A percentile compares a stretch with the other conserved stretches of the same genome.
Evolutionary conservation across 2,797 vertebrate genomes (phyloP).

Genomic region (Anisognathus igniventris): DNA sequence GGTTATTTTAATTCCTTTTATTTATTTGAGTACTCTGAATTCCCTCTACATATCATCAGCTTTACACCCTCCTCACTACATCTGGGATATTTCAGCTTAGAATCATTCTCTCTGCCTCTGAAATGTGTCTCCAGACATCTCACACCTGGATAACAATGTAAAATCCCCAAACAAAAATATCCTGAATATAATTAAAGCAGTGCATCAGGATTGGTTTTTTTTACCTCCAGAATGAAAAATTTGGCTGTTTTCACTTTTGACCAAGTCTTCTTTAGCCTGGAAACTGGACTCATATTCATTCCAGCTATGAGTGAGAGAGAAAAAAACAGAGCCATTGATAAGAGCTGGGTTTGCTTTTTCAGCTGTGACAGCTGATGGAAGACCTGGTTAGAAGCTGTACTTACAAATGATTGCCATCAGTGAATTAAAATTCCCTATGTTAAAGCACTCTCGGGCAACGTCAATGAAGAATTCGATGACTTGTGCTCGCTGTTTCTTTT

Average conservation of each 20-base stretch:
- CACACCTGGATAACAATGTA: background rate
- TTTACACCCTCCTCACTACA: background rate
- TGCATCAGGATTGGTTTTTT: background rate
- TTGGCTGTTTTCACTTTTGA: constrained; percentile 95
- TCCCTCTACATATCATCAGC: background rate
- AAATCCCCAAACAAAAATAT: background rate
- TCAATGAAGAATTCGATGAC: constrained; percentile 96
- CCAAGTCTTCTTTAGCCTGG: constrained; percentile 95
- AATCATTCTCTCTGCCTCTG: background rate
- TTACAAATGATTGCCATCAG: constrained; percentile 97
- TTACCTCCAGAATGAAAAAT: constrained; percentile 94
- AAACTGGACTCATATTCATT: constrained; percentile 96
- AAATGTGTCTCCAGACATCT: background rate
- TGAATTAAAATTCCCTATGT: constrained; percentile 96
- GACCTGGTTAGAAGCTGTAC: constrained; percentile 47
- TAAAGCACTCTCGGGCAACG: constrained; percentile 93
- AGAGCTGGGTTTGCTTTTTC: background rate
- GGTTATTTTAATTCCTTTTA: accelerated
- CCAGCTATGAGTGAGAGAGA: constrained; percentile 76
- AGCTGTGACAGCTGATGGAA: background rate
- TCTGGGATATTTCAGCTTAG: background rate
- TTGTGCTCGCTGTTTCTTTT: constrained; percentile 92
- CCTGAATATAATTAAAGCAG: background rate
- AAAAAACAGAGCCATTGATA: background rate
- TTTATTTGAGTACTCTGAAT: background rate